Base-by-base conservation (phyloP, 2,113 vertebrate species). In the Aegotheles bennettii region DNA sequence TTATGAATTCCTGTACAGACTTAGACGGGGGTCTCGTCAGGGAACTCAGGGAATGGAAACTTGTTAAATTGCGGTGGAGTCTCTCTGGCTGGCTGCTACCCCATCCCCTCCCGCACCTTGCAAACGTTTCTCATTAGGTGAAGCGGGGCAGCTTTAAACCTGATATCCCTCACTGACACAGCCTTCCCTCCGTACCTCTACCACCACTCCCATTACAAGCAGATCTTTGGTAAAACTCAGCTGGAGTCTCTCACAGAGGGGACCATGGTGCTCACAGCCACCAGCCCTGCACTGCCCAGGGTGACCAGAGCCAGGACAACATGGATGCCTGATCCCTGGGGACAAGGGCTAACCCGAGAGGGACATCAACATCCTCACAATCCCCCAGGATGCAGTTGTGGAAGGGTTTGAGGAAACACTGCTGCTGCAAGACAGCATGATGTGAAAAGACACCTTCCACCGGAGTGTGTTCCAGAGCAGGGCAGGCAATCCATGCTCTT, bases 1-100 rank as follows among this genome's bases (percentile, higher is more conserved):
- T 94, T 96, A 96, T 63, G 95, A 94, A 97, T 97, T 96, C 96
- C 78, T 92, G 92, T 38, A 90, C 87, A 82, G 96, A 90, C 93
- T 89, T 92, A 48, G 82, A 95, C 76, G 95, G 91, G 97, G 94
- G 94, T 95, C 97, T 96, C 89, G 89, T 93, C 95, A 94, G 68
- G 64, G 69, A 97, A 95, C 91, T 95, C 74, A 21, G 75, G 73
- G 93, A 97, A 96, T 56, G 75, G 78, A 95, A 97, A 97, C 90
- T 95, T 97, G 96, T 94, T 96, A 97, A 97, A 96, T 87, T 88
- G 78, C 1, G 1, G 80, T 45, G 36, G 47, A 95, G 80, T 79
- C 71, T 92, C 84, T 96, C 87, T 3, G 54, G 76, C 80, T 94
- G 94, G 87, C 68, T 95, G 94, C 91, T 85, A 75, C 79, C 96